Conservation (phyloP, 2,797 vertebrate genomes). For the Sebastolobus altivelis region DNA sequence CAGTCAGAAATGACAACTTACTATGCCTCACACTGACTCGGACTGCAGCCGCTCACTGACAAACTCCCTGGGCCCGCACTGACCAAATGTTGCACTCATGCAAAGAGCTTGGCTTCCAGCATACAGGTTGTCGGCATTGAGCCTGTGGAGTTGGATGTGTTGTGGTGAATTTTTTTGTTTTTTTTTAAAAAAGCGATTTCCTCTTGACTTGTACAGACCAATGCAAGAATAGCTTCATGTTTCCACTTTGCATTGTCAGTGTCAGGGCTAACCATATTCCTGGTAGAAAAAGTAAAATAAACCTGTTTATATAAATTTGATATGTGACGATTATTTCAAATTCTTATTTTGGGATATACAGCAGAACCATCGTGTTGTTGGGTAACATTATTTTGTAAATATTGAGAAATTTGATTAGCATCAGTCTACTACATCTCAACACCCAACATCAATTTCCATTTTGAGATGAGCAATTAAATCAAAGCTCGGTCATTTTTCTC, state of each 20-base stretch:
- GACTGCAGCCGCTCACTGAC: slow-evolving; percentile 70
- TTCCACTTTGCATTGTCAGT: slow-evolving; percentile 43
- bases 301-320: slow-evolving; percentile 57
- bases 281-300: slow-evolving; percentile 59
- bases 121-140: slow-evolving; percentile 36
- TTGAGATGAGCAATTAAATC: slow-evolving; percentile 4
- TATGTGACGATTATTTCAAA: slow-evolving; percentile 58
- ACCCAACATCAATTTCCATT: background rate
- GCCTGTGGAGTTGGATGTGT: slow-evolving; percentile 46
- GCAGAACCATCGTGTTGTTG: background rate
- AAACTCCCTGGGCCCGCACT: slow-evolving; percentile 56
- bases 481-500: background rate
- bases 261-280: slow-evolving; percentile 30
- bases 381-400: slow-evolving; percentile 10
- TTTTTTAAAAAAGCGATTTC: slow-evolving; percentile 1
- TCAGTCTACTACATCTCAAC: background rate
- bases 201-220: slow-evolving; percentile 42
- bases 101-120: slow-evolving; percentile 78
- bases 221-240: slow-evolving; percentile 43
- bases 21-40: slow-evolving; percentile 69
- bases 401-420: slow-evolving; percentile 4
- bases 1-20: slow-evolving; percentile 71
- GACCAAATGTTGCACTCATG: slow-evolving; percentile 66
- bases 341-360: slow-evolving; percentile 8
- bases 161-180: slow-evolving; percentile 10